A percentile compares a stretch with the other conserved stretches of the same genome.
Evolutionary conservation across 2,113 vertebrate species (phyloP).

Genomic region (Telmatochromis sp.): DNA sequence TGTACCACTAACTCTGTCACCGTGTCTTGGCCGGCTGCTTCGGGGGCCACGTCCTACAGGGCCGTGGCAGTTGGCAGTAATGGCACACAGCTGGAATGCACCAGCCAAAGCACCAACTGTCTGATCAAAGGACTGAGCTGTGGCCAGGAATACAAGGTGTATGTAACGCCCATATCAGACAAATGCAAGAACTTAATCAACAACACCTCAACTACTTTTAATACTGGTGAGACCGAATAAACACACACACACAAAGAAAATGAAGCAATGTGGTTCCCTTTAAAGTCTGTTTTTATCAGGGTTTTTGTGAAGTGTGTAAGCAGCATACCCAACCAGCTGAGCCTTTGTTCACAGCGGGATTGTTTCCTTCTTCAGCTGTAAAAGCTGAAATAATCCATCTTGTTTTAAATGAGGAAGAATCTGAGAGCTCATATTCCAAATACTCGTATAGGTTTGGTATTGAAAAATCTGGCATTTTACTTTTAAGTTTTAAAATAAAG

Average conservation of each 20-base stretch:
- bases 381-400: not conserved
- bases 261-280: not conserved
- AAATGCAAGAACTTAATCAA: conserved; percentile 54
- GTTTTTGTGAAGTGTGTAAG: not conserved
- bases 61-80: conserved; percentile 1
- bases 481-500: not conserved
- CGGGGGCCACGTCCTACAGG: conserved; percentile 55
- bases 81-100: conserved; percentile 35
- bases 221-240: conserved; percentile 39
- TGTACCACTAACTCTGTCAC: conserved; percentile 28
- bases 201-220: conserved; percentile 10
- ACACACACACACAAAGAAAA: not conserved
- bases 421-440: not conserved
- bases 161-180: conserved; percentile 42
- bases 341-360: not conserved
- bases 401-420: not conserved
- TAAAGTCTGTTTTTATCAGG: not conserved
- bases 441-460: not conserved
- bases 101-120: conserved; percentile 35
- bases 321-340: not conserved
- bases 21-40: conserved; percentile 50
- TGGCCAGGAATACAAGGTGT: conserved; percentile 37
- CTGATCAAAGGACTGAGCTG: conserved; percentile 43
- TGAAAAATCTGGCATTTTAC: not conserved
- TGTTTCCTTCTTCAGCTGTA: not conserved